These are phyloP conservation scores for Camptogramma bilineatum DNA, from an alignment of 2,888 invertebrate genomes.

Conservation along the genomic window DNA sequence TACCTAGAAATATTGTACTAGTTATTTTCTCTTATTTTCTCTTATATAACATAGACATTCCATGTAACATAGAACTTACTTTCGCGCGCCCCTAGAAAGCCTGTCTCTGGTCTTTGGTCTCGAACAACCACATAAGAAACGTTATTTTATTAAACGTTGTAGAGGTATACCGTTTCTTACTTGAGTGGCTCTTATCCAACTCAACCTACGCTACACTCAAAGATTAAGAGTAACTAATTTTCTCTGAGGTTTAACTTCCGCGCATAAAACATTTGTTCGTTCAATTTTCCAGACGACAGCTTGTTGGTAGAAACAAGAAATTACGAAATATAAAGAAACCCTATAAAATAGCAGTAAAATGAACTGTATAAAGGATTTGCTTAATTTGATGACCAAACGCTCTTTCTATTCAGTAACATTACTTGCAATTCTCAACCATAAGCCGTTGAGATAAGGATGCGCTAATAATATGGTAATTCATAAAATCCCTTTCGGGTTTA, in stretches of 20 bases:
- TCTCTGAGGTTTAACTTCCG: conserved; percentile 18
- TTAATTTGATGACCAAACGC: conserved; percentile 39
- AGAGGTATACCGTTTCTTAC: too few species aligned
- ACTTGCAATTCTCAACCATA: conserved; percentile 20
- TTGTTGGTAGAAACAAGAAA: conserved; percentile 20
- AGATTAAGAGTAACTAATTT: conserved; percentile 1
- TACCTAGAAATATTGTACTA: too few species aligned
- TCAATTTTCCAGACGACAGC: conserved; percentile 23
- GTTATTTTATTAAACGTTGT: too few species aligned
- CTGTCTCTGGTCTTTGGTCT: too few species aligned
- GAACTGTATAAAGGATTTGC: conserved; percentile 37
- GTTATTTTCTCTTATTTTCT: too few species aligned
- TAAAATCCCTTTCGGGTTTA: conserved; percentile 19
- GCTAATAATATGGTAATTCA: conserved; percentile 22
- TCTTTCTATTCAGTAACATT: conserved; percentile 1
- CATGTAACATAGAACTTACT: too few species aligned
- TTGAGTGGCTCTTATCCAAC: too few species aligned
- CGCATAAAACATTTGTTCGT: conserved; percentile 16
- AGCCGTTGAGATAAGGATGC: conserved; percentile 11
- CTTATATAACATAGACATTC: too few species aligned
- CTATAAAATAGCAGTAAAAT: conserved; percentile 40
- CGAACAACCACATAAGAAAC: too few species aligned
- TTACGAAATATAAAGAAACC: conserved; percentile 22
- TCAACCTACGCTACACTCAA: too few species aligned
- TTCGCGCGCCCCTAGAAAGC: too few species aligned